phyloP scores from a whole-genome alignment of 2,797 vertebrate genomes.

The Amniataba percoides region DNA sequence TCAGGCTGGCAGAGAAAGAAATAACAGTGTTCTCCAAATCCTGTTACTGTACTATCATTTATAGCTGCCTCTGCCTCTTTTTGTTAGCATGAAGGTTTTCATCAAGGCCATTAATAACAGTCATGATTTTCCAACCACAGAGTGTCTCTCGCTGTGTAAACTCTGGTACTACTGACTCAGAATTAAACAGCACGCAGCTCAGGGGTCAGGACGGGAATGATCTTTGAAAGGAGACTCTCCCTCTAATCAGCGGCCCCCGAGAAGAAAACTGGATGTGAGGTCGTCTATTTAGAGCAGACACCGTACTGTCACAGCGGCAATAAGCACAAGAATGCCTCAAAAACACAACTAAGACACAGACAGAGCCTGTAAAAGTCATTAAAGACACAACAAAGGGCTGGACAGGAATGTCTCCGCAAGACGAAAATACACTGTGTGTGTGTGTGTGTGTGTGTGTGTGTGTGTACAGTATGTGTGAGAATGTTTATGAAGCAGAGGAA shows the following conservation, averaged over 20 bases:
- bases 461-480: slow-evolving; percentile 70
- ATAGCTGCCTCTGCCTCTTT: slow-evolving; percentile 16
- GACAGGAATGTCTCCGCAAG: slow-evolving; percentile 71
- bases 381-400: slow-evolving; percentile 81
- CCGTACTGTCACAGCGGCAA: slow-evolving; percentile 58
- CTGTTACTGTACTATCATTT: background rate
- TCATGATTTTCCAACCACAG: slow-evolving; percentile 42
- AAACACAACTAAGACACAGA: slow-evolving; percentile 80
- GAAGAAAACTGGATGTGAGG: slow-evolving; percentile 57
- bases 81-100: slow-evolving; percentile 25
- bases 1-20: background rate
- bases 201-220: slow-evolving; percentile 33
- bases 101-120: slow-evolving; percentile 47
- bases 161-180: slow-evolving; percentile 39
- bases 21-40: slow-evolving; percentile 1
- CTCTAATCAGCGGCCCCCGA: slow-evolving; percentile 50
- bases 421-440: slow-evolving; percentile 71
- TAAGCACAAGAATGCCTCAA: slow-evolving; percentile 72
- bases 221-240: slow-evolving; percentile 43
- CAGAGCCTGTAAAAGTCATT: slow-evolving; percentile 80
- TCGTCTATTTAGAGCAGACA: slow-evolving; percentile 56
- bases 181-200: slow-evolving; percentile 41
- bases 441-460: slow-evolving; percentile 38
- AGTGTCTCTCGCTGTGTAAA: slow-evolving; percentile 54
- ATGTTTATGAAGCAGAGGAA: slow-evolving; percentile 81